Conservation (phyloP, 2,888 invertebrate genomes). For the Diadegma fenestrale region DNA sequence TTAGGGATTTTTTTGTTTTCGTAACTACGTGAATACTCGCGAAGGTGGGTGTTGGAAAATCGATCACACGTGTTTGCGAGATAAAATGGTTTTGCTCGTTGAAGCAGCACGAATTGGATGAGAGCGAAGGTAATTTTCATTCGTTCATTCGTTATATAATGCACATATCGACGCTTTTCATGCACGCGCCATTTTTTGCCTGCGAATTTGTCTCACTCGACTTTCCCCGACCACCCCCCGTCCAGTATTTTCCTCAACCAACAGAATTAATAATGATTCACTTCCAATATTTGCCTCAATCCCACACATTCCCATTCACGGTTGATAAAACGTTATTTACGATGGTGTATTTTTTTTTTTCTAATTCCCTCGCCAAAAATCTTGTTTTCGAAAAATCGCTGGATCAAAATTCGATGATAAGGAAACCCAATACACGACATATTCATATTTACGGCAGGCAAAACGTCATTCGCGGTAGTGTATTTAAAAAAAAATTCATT, state of each 20-base stretch:
- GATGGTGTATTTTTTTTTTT: background rate
- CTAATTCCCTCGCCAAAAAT: background rate
- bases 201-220: slow-evolving; percentile 3
- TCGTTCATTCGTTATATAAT: slow-evolving; percentile 35
- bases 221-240: background rate
- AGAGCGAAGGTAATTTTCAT: slow-evolving; percentile 57
- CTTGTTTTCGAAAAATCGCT: background rate
- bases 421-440: no score
- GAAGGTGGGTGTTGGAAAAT: slow-evolving; percentile 11
- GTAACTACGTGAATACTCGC: background rate
- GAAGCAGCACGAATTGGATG: slow-evolving; percentile 61
- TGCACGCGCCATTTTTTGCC: slow-evolving; percentile 6
- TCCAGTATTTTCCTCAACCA: background rate
- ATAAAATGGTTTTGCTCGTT: slow-evolving; percentile 62
- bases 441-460: no score
- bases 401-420: background rate
- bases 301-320: slow-evolving; percentile 19
- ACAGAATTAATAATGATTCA: slow-evolving; percentile 6
- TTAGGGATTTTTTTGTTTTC: background rate
- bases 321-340: slow-evolving; percentile 14
- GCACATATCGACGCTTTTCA: slow-evolving; percentile 21
- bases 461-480: no score
- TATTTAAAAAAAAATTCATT: no score
- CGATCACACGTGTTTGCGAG: slow-evolving; percentile 29
- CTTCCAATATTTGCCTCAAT: slow-evolving; percentile 7